phyloP scores from a whole-genome alignment of 2,113 vertebrate species.

The Chamaea fasciata region DNA sequence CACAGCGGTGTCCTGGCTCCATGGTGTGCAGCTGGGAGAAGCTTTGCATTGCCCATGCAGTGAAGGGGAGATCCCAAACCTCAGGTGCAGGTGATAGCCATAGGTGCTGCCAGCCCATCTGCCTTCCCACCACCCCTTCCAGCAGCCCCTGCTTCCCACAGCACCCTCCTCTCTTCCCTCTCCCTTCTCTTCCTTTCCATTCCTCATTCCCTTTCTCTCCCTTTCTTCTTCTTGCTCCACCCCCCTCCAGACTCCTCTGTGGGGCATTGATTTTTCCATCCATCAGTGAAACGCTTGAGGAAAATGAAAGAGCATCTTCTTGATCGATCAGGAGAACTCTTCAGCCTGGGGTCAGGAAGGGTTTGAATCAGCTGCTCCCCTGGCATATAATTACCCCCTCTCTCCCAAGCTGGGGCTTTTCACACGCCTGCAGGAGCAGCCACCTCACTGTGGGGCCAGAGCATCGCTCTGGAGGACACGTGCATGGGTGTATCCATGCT shows the following conservation, averaged over 20 bases:
- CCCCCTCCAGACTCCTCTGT: slow-evolving; percentile 35
- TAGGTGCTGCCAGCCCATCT: background rate
- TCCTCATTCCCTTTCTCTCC: background rate
- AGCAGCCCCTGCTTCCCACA: background rate
- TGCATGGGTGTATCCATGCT: background rate
- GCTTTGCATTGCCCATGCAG: background rate
- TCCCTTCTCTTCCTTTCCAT: background rate
- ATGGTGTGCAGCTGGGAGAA: background rate
- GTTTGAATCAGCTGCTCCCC: slow-evolving; percentile 62
- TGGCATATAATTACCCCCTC: slow-evolving; percentile 59
- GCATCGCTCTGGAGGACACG: background rate
- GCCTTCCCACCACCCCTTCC: background rate
- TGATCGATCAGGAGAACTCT: slow-evolving; percentile 73
- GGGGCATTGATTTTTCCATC: slow-evolving; percentile 78
- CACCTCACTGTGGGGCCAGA: background rate
- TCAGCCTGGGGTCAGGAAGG: slow-evolving; percentile 61
- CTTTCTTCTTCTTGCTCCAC: slow-evolving; percentile 26
- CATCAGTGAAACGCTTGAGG: slow-evolving; percentile 73
- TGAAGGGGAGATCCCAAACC: background rate
- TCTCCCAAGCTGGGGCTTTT: slow-evolving; percentile 13
- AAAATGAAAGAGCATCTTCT: slow-evolving; percentile 72
- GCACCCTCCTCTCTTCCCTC: background rate
- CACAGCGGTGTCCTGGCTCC: background rate
- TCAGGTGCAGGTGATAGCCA: background rate
- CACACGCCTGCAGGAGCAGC: background rate